These are phyloP conservation scores for Tachycineta bicolor DNA, from an alignment of 2,113 vertebrate genomes.

Conservation along the genomic window DNA sequence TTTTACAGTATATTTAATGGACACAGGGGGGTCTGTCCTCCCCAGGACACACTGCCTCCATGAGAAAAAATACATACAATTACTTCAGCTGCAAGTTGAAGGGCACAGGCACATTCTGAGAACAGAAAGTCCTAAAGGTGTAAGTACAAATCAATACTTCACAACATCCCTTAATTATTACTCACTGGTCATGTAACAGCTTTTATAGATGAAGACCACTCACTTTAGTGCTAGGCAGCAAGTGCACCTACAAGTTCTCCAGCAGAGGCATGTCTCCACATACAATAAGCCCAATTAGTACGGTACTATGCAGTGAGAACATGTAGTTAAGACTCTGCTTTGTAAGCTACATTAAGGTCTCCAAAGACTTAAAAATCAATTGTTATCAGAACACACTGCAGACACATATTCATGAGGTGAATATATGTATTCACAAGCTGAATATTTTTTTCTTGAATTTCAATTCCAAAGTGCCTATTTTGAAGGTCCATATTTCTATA, in stretches of 20 bases:
- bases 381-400: background rate
- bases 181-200: background rate
- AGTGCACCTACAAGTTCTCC: background rate
- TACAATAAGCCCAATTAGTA: background rate
- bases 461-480: background rate
- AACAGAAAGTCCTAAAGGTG: background rate
- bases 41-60: background rate
- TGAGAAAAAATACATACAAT: background rate
- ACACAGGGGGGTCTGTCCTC: background rate
- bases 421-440: background rate
- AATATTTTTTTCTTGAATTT: background rate
- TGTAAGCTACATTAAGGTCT: background rate
- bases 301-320: background rate
- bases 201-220: background rate
- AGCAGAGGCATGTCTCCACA: background rate
- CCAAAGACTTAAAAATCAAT: background rate
- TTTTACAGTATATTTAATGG: background rate
- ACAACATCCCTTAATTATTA: background rate
- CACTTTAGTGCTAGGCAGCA: background rate
- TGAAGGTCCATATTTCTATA: slow-evolving; percentile 44
- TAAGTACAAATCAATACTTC: background rate
- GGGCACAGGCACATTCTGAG: background rate
- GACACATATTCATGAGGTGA: background rate
- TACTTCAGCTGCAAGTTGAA: background rate
- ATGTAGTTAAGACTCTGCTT: background rate